A percentile compares a stretch with the other conserved stretches of the same genome.
These are phyloP conservation scores for Geophilus truncorum DNA, from an alignment of 2,888 invertebrate genomes.

Conservation along the genomic window DNA sequence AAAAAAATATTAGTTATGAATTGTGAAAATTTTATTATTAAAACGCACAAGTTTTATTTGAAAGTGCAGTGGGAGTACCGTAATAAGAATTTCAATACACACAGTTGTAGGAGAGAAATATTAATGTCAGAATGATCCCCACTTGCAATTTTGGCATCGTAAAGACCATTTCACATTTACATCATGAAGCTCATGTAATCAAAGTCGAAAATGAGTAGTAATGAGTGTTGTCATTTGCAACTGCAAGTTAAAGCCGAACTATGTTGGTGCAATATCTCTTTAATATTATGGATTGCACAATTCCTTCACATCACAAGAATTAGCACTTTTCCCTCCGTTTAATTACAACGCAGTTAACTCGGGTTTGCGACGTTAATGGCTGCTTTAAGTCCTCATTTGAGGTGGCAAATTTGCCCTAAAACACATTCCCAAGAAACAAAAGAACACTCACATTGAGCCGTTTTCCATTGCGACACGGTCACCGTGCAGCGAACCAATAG, in stretches of 20 bases:
- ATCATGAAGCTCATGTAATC: background rate
- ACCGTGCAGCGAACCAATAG: background rate
- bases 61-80: background rate
- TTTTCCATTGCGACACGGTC: background rate
- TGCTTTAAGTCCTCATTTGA: conserved; percentile 27
- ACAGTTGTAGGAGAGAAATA: background rate
- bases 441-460: conserved; percentile 13
- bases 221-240: background rate
- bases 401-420: conserved; percentile 24
- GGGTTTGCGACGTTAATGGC: conserved; percentile 25
- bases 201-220: background rate
- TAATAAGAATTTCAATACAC: background rate
- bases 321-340: conserved; percentile 22
- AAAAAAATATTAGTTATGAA: no score
- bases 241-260: background rate
- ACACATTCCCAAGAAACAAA: conserved; percentile 22
- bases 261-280: conserved; percentile 6
- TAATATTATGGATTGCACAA: conserved; percentile 27
- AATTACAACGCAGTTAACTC: conserved; percentile 27
- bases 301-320: conserved; percentile 17
- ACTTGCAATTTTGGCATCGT: background rate
- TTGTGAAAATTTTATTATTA: background rate
- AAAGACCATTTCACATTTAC: background rate
- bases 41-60: background rate
- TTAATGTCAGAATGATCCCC: background rate